phyloP scores from a whole-genome alignment of 2,113 vertebrate species.

The Tachysurus vachellii region DNA sequence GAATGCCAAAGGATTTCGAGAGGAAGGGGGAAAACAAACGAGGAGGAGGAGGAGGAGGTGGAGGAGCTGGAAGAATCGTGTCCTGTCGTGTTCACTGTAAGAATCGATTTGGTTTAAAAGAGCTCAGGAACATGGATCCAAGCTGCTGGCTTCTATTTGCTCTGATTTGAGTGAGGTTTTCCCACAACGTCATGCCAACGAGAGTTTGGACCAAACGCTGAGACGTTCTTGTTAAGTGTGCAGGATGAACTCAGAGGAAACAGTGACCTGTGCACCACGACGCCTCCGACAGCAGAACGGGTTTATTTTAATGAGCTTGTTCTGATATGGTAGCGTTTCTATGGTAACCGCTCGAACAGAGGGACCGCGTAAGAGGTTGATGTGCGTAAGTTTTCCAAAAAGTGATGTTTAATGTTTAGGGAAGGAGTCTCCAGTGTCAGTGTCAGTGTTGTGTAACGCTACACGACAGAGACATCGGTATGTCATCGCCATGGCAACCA shows the following conservation, averaged over 20 bases:
- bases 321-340: not conserved
- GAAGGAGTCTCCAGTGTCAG: too few species aligned
- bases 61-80: not conserved
- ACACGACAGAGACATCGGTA: too few species aligned
- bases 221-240: too few species aligned
- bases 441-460: too few species aligned
- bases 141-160: not conserved
- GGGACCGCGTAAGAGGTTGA: too few species aligned
- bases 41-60: not conserved
- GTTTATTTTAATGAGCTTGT: not conserved
- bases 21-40: conserved; percentile 41
- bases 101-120: not conserved
- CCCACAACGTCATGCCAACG: not conserved
- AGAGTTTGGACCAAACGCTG: not conserved
- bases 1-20: conserved; percentile 31
- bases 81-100: not conserved
- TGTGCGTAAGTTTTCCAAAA: too few species aligned
- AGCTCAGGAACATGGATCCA: not conserved
- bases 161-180: not conserved
- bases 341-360: not conserved
- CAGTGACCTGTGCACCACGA: not conserved
- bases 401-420: too few species aligned
- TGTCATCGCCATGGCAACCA: too few species aligned
- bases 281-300: not conserved
- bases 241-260: not conserved